Conservation (phyloP, 1,140 invertebrate genomes). For the Phocides pigmalion region DNA sequence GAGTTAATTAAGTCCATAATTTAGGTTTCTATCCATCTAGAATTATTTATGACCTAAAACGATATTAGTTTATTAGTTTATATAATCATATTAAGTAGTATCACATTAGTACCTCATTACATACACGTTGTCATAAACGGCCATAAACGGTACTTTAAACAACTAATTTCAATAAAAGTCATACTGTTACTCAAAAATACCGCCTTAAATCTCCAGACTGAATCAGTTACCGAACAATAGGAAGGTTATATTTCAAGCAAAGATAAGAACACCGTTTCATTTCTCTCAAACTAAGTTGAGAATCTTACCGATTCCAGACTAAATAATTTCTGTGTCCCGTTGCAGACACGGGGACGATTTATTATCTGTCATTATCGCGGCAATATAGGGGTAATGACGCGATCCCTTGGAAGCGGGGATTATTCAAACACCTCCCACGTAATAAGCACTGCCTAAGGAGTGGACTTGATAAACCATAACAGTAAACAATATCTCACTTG, state of each 20-base stretch:
- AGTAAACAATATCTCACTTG: conserved; percentile 7
- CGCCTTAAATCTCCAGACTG: conserved; percentile 9
- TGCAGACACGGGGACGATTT: conserved; percentile 49
- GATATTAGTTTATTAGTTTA: too few relatives aligned
- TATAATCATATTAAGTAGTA: too few relatives aligned
- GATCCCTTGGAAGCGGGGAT: conserved; percentile 48
- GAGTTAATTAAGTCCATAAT: too few relatives aligned
- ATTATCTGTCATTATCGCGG: conserved; percentile 60
- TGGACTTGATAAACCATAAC: conserved; percentile 37
- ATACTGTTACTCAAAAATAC: conserved; percentile 12
- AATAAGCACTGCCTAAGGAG: conserved; percentile 43
- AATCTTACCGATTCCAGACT: conserved; percentile 26
- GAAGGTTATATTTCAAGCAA: conserved; percentile 24
- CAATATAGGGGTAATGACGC: conserved; percentile 59
- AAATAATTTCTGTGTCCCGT: conserved; percentile 35
- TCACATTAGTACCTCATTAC: too few relatives aligned
- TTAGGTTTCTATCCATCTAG: too few relatives aligned
- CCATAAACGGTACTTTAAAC: background rate
- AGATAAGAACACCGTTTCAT: conserved; percentile 23
- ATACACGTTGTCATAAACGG: too few relatives aligned
- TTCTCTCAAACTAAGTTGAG: conserved; percentile 23
- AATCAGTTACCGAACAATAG: conserved; percentile 27
- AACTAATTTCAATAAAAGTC: background rate
- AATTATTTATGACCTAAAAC: too few relatives aligned
- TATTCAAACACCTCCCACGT: conserved; percentile 52